Evolutionary conservation across 2,113 vertebrate species (phyloP).

Genomic region (Rhabdornis inornatus): DNA sequence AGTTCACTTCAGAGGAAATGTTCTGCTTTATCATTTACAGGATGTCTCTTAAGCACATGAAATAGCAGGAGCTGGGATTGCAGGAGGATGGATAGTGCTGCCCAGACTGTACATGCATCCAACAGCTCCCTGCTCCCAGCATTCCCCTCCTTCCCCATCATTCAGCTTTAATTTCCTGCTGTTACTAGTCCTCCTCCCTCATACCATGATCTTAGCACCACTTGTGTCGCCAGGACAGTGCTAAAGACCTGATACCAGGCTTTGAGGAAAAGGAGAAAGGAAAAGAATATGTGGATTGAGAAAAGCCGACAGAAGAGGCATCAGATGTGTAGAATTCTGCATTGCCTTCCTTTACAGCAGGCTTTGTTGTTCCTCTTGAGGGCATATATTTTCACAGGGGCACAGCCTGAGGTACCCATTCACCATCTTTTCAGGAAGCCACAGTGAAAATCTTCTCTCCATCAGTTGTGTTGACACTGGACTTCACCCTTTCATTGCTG

Average conservation of each 20-base stretch:
- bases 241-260: neutral
- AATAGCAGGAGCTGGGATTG: neutral
- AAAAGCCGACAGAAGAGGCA: neutral
- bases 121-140: neutral
- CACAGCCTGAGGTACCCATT: neutral
- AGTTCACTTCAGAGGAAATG: conserved; percentile 51
- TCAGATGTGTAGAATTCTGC: neutral
- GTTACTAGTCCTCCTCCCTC: neutral
- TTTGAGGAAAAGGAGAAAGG: neutral
- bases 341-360: neutral
- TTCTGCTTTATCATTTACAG: conserved; percentile 37
- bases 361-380: neutral
- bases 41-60: neutral
- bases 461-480: neutral
- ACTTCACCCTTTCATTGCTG: neutral
- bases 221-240: neutral
- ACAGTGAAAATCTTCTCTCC: neutral
- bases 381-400: neutral
- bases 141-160: neutral
- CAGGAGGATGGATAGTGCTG: neutral
- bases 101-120: neutral
- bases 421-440: neutral
- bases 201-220: conserved; percentile 13
- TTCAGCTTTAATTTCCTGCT: conserved; percentile 3
- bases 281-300: neutral